phyloP scores from a whole-genome alignment of 2,113 vertebrate genomes.

The Oreochromis tanganicae region DNA sequence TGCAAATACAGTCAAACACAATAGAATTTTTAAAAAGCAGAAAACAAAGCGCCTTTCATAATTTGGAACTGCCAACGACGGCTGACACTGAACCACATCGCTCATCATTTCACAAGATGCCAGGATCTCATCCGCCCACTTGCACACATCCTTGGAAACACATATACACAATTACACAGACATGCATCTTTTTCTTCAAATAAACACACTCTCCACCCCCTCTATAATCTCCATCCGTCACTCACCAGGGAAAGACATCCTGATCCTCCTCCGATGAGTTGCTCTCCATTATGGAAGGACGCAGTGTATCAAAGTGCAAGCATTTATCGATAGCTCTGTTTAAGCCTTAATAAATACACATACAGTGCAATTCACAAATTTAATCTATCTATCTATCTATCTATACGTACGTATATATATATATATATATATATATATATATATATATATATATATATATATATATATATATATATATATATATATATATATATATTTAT shows the following conservation, averaged over 20 bases:
- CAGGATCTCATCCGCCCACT: constrained; percentile 42
- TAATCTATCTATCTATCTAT: too few species aligned
- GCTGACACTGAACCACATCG: constrained; percentile 7
- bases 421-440: too few species aligned
- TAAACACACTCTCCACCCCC: constrained; percentile 24
- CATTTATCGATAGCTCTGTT: not conserved
- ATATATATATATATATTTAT: too few species aligned
- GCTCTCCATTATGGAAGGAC: not conserved
- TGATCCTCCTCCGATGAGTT: not conserved
- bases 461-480: too few species aligned
- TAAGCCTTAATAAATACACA: not conserved
- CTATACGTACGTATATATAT: too few species aligned
- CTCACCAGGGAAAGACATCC: constrained; percentile 1
- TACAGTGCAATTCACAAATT: not conserved
- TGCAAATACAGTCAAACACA: constrained; percentile 8
- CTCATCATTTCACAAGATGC: constrained; percentile 34
- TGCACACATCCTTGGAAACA: not conserved
- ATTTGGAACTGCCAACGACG: constrained; percentile 7
- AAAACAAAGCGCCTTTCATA: constrained; percentile 2
- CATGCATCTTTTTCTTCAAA: constrained; percentile 15
- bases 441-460: too few species aligned
- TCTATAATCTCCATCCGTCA: constrained; percentile 34
- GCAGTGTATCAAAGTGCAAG: not conserved
- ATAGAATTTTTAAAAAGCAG: not conserved
- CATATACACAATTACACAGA: constrained; percentile 18